A percentile compares a stretch with the other conserved stretches of the same genome.
phyloP scores from a whole-genome alignment of 2,797 vertebrate species.

The Cryptoprocta ferox region DNA sequence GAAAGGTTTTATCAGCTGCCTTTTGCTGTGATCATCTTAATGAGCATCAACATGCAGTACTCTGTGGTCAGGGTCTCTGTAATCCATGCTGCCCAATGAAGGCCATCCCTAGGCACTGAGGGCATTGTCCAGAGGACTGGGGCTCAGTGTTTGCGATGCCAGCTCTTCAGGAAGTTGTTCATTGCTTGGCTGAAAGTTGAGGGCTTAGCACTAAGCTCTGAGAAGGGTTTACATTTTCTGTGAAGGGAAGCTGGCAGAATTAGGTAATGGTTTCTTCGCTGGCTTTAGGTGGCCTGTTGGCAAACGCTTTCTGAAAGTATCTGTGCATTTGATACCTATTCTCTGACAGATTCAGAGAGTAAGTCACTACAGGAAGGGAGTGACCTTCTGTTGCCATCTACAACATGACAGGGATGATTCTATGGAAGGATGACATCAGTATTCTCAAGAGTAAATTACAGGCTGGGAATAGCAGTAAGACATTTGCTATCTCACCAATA shows the following conservation, averaged over 20 bases:
- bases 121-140: neutral
- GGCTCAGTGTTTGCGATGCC: neutral
- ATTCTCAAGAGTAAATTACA: slow-evolving; percentile 62
- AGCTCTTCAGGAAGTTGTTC: neutral
- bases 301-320: neutral
- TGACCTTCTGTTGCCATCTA: slow-evolving; percentile 47
- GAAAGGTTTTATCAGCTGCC: neutral
- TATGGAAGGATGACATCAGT: neutral
- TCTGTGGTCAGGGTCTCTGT: neutral
- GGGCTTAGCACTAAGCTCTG: neutral
- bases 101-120: neutral
- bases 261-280: neutral
- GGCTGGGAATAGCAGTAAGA: slow-evolving; percentile 54
- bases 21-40: neutral
- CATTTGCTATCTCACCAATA: slow-evolving; percentile 45
- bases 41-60: neutral
- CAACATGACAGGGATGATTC: slow-evolving; percentile 2
- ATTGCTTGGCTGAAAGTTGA: neutral
- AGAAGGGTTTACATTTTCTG: neutral
- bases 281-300: neutral
- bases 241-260: neutral
- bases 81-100: neutral
- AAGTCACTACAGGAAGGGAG: slow-evolving; percentile 27
- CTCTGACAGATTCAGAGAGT: neutral
- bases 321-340: neutral